Evolutionary conservation across 35 echinoderm and acorn worm genomes (phyloP), one percentile per base, ranked within the genome.

Genomic region (Apostichopus japonicus): DNA sequence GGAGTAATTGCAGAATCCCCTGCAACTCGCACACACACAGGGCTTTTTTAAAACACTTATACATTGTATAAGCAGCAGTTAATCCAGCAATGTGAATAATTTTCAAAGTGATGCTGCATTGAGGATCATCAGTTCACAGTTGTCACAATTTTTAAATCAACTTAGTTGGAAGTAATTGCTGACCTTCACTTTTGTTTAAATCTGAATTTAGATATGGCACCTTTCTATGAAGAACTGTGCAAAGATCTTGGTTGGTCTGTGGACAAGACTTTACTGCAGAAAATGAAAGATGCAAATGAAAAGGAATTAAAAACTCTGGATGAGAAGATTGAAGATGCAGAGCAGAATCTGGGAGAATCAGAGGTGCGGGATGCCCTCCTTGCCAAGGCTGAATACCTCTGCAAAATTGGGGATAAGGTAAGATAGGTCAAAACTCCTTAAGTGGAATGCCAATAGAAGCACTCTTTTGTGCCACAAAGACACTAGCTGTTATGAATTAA

Each of bases 321-420:
- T 86, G 93, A 86, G 71, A 94, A 88, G 23, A 83, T 99, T 65
- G 92, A 99, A 73, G 97, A 99, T 94, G 97, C 97, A 70, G 95
- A 99, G 93, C 97, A 99, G 72, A 99, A 99, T 72, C 95, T 96
- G 16, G 95, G 93, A 90, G 95, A 96, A 76, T 95, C 97, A 21
- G 97, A 99, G 94, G 97, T 99, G 9, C 77, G 97, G 55, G 97
- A 99, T 95, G 97, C 97, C n/a, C 71, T 96, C 15, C 78, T 96
- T 19, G 95, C 87, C 21, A 99, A 90, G 81, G 97, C 97, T 77
- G 95, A 99, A 92, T 96, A 95, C 79, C 88, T 96, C 15, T 99
- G 95, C 92, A 94, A 87, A 78, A 99, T 99, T 90, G 97, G 97
- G 51, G 97, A 99, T 62, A 99, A 99, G 77, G 97, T 98, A 93